Conservation (phyloP, 1,140 invertebrate genomes). For the Psix sp. region DNA sequence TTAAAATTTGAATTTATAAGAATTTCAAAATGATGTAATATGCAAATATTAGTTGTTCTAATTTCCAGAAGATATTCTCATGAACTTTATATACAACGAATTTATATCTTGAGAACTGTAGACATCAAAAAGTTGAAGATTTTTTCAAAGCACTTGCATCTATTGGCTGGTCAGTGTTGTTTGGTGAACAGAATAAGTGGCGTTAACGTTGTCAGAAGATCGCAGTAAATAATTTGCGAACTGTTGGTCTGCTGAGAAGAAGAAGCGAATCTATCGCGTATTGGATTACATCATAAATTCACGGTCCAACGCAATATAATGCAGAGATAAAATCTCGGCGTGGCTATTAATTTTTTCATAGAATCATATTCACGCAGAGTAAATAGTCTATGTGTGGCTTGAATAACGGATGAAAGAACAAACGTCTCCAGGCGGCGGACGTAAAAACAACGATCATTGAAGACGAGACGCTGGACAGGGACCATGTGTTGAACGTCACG, state of each 20-base stretch:
- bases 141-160: too few relatives aligned
- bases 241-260: neutral
- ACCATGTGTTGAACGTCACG: slow-evolving; percentile 65
- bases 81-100: too few relatives aligned
- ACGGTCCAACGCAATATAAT: neutral
- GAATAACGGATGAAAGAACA: slow-evolving; percentile 5
- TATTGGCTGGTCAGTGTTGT: too few relatives aligned
- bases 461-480: slow-evolving; percentile 23
- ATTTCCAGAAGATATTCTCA: too few relatives aligned
- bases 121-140: too few relatives aligned
- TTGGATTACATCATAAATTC: slow-evolving; percentile 31
- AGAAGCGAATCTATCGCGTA: slow-evolving; percentile 12
- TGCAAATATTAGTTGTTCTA: too few relatives aligned
- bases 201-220: slow-evolving; percentile 6
- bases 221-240: slow-evolving; percentile 38
- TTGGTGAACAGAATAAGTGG: slow-evolving; percentile 17
- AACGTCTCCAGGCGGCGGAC: neutral
- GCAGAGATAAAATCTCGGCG: slow-evolving; percentile 4
- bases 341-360: slow-evolving; percentile 27
- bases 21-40: too few relatives aligned
- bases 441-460: slow-evolving; percentile 26
- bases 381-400: slow-evolving; percentile 16
- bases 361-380: slow-evolving; percentile 20
- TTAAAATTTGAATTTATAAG: too few relatives aligned
- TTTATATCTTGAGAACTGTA: too few relatives aligned